These are phyloP conservation scores for Ceryle rudis DNA, from an alignment of 2,797 vertebrate genomes.

Conservation along the genomic window DNA sequence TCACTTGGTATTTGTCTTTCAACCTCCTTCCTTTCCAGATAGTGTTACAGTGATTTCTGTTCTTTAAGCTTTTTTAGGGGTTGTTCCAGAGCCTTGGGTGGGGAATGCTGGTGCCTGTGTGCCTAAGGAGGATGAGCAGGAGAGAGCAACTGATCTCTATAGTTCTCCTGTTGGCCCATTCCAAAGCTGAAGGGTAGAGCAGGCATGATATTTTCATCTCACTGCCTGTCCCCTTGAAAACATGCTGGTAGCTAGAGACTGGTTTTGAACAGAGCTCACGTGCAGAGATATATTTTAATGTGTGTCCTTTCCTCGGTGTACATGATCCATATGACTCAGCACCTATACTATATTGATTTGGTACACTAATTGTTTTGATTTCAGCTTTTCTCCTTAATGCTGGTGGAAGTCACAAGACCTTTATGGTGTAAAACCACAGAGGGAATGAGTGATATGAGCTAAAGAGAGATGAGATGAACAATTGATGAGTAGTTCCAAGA, in stretches of 20 bases:
- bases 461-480: background rate
- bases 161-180: background rate
- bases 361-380: background rate
- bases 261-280: background rate
- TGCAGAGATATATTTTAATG: background rate
- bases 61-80: background rate
- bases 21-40: background rate
- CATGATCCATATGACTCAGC: background rate
- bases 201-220: background rate
- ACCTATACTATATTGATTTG: background rate
- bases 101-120: fast-evolving
- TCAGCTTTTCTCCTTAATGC: background rate
- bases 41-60: background rate
- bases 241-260: background rate
- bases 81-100: background rate
- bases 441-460: background rate
- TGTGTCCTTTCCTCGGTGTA: background rate
- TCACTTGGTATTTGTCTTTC: background rate
- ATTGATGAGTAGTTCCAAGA: background rate
- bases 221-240: background rate
- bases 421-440: background rate
- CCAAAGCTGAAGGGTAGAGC: background rate
- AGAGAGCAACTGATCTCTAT: background rate
- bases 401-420: background rate
- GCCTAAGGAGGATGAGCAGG: background rate